Base-by-base conservation (phyloP, 2,113 vertebrate species). In the Toxotes chatareus region DNA sequence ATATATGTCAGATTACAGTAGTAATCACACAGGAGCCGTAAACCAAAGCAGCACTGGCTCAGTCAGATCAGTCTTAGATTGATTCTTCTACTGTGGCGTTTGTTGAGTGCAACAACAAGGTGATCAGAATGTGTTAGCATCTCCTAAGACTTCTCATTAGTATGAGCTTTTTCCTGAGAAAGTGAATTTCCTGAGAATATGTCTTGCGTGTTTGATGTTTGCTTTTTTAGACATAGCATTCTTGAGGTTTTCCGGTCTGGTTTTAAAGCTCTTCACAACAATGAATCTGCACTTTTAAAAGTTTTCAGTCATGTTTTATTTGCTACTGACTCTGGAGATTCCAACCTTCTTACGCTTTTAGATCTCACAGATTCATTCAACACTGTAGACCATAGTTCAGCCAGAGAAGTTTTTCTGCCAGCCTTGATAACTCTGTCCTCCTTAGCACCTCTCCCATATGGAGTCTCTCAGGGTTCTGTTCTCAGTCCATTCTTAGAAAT, bases 191-290 rank as follows among this genome's bases (percentile, higher is more conserved):
- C 4, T 8, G 21, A 12, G 9, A n/a, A 1, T 10, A 23, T 51
- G 44, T 68, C 19, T 36, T 46, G 12, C 84, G 34, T 73, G 40
- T 80, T 63, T 59, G 17, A 40, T 68, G 36, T 36, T 53, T 79
- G 38, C 17, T 46, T 14, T 65, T 23, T 65, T 31, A 56, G 55
- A 56, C n/a, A 13, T 31, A 23, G 11, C 11, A 56, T 56, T 56
- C 12, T 56, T 56, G n/a, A 56, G n/a, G 55, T 56, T 3, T 53
- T n/a, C 51, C 51, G 1, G 51, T 10, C 51, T 11, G 55, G 23
- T 56, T 56, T 56, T 27, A 27, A 56, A 56, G 23, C 4, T 23
- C 55, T 27, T 56, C 55, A 27, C 10, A 56, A 6, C n/a, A 27
- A 3, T 27, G 16, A 11, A 27, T 13, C 23, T 53, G 51, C 7